Evolutionary conservation across 2,113 vertebrate species (phyloP), one percentile per base, ranked within the genome.

Genomic region (Pollimyrus isidori): DNA sequence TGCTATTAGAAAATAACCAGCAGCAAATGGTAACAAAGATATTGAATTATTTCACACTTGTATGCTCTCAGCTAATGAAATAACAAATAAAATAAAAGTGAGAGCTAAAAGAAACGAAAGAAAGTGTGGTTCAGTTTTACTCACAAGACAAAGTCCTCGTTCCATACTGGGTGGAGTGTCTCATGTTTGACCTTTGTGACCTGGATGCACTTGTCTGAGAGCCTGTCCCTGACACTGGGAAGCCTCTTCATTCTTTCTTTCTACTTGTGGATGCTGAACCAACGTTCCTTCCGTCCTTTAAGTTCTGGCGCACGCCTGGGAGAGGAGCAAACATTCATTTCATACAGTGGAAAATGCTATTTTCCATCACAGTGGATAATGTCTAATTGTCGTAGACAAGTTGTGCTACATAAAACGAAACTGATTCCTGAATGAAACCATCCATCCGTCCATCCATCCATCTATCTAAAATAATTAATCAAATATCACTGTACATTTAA

Each of bases 91-190:
- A 19, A 21, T 21, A 56, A 56, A 21, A 21, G 53, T 5, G 30
- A 82, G 76, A 39, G 30, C 23, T 48, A n/a, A 46, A 85, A 85
- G 21, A 46, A 48, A 58, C 6, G 3, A 49, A 21, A 85, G 86
- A 50, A 39, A 2, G 49, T 11, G 45, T 35, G 49, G 11, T 91
- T 56, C 19, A 6, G 53, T 56, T 56, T 56, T 56, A 93, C 97
- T 97, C 93, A 98, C 97, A 98, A 97, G 84, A 96, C 92, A 88
- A 98, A 97, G 93, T 97, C 95, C 91, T 98, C 95, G 6, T 97
- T 95, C 97, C 97, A 98, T 82, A 97, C 96, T 0, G 97, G 97
- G 91, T 98, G 97, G 84, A 98, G 95, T 0, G 97, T 98, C 93
- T 97, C 96, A 3, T 95, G 95, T 91, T 98, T 97, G 91, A 98